These are phyloP conservation scores for Morone saxatilis DNA, from an alignment of 2,113 vertebrate genomes.

Conservation along the genomic window DNA sequence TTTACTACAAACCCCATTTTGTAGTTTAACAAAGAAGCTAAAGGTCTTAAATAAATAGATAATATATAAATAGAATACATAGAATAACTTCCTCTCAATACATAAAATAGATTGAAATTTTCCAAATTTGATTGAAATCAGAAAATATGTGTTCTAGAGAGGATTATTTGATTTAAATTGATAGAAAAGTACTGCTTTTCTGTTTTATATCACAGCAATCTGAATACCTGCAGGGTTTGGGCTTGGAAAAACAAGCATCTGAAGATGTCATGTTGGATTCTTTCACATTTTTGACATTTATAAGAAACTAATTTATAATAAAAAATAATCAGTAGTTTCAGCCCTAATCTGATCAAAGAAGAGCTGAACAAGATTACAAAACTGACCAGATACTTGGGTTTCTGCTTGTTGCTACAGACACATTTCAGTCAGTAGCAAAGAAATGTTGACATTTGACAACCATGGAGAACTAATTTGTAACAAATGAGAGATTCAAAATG, in stretches of 20 bases:
- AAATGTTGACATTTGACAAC: background rate
- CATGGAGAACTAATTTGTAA: background rate
- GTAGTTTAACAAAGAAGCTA: background rate
- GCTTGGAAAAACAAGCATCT: background rate
- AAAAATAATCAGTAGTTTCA: background rate
- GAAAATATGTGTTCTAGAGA: background rate
- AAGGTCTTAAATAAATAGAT: background rate
- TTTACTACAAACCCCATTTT: too few relatives aligned
- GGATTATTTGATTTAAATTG: background rate
- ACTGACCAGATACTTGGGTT: background rate
- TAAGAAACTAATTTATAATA: background rate
- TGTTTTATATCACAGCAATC: background rate
- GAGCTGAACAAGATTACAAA: background rate
- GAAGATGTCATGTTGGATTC: background rate
- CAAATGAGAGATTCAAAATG: background rate
- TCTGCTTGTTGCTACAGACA: background rate
- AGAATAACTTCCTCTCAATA: background rate
- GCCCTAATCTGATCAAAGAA: background rate
- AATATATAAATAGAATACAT: background rate
- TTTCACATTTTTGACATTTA: background rate
- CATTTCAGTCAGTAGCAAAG: background rate
- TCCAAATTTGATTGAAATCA: background rate
- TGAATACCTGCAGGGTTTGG: background rate
- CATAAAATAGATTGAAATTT: background rate
- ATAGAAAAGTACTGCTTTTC: background rate